phyloP scores from a whole-genome alignment of 2,113 vertebrate species.

The Scartelaos histophorus region DNA sequence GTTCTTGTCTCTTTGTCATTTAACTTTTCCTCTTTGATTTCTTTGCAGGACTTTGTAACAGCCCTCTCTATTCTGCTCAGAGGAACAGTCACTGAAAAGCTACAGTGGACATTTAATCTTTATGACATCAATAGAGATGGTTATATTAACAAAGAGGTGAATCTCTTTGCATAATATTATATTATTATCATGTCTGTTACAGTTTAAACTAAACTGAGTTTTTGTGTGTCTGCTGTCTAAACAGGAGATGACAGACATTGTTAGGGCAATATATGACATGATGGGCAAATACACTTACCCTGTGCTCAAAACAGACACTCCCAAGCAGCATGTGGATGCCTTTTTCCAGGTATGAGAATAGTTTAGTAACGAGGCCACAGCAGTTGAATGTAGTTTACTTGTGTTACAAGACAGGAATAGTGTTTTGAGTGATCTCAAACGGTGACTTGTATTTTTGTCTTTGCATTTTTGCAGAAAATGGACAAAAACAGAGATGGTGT shows the following conservation, averaged over 20 bases:
- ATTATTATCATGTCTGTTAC: constrained; percentile 1
- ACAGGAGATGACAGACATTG: constrained; percentile 97
- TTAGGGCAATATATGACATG: constrained; percentile 98
- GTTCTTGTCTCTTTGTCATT: background rate
- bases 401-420: too few relatives aligned
- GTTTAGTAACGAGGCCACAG: too few relatives aligned
- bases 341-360: constrained; percentile 89
- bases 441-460: background rate
- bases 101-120: constrained; percentile 96
- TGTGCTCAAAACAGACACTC: constrained; percentile 89
- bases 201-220: background rate
- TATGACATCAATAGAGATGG: constrained; percentile 98
- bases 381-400: too few relatives aligned
- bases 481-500: constrained; percentile 98
- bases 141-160: constrained; percentile 94
- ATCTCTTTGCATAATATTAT: constrained; percentile 6
- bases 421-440: background rate
- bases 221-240: constrained; percentile 8
- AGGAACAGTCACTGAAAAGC: constrained; percentile 91
- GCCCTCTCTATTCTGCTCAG: constrained; percentile 91
- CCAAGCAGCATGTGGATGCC: constrained; percentile 91
- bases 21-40: background rate
- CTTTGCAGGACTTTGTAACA: constrained; percentile 89
- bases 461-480: constrained; percentile 88
- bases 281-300: constrained; percentile 97